Conservation (phyloP, 2,888 invertebrate genomes). For the Cephonodes hylas region DNA sequence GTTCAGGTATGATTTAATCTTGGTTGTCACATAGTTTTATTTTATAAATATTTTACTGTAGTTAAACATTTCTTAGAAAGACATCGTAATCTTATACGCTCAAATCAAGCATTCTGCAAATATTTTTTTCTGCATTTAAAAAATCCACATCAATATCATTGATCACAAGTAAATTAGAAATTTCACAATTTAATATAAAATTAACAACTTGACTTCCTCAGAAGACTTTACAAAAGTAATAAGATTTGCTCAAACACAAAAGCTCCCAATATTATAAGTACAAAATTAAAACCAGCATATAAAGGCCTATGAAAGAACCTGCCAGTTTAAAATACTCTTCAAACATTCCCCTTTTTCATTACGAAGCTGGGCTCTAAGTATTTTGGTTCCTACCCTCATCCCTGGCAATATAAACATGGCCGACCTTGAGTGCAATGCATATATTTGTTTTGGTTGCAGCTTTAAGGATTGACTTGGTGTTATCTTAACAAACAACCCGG, state of each 20-base stretch:
- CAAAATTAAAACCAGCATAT: not conserved
- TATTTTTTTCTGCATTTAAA: too few species aligned
- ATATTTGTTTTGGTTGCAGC: constrained; percentile 71
- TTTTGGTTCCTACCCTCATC: constrained; percentile 10
- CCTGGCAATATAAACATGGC: constrained; percentile 38
- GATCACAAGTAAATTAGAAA: too few species aligned
- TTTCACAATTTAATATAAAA: too few species aligned
- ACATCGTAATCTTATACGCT: too few species aligned
- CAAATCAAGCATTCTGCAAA: too few species aligned
- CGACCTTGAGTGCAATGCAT: constrained; percentile 61
- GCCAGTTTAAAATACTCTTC: not conserved
- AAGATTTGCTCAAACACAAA: not conserved
- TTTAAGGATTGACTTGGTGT: constrained; percentile 62
- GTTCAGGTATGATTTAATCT: too few species aligned
- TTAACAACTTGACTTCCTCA: not conserved
- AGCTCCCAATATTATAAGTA: not conserved
- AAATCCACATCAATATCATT: too few species aligned
- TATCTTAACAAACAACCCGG: constrained; percentile 70
- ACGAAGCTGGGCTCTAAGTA: not conserved
- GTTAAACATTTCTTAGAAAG: too few species aligned
- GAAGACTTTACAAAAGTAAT: not conserved
- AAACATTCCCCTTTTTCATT: not conserved
- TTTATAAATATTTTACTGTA: too few species aligned
- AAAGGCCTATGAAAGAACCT: not conserved
- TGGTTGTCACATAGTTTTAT: too few species aligned